Evolutionary conservation across 2,113 vertebrate species (phyloP).

Genomic region (Serinus canaria): DNA sequence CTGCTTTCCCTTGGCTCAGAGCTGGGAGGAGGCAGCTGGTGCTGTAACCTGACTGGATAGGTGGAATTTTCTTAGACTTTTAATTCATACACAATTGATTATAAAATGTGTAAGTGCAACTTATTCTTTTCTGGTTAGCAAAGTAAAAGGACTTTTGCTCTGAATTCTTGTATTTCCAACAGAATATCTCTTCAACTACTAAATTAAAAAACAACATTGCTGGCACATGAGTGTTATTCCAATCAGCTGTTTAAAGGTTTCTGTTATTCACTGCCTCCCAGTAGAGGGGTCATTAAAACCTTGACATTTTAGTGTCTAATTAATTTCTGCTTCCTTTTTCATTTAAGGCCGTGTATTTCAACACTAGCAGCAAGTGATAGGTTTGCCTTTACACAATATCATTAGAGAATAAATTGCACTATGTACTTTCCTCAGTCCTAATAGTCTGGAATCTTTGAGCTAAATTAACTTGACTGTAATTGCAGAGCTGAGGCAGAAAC

Average conservation of each 20-base stretch:
- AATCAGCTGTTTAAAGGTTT: constrained; percentile 4
- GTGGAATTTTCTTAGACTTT: neutral
- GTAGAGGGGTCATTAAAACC: constrained; percentile 3
- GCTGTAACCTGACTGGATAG: neutral
- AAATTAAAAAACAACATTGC: neutral
- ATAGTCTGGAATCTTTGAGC: neutral
- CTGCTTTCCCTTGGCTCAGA: neutral
- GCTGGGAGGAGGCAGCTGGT: neutral
- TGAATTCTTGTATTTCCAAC: neutral
- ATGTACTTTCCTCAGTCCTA: neutral
- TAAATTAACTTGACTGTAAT: constrained; percentile 16
- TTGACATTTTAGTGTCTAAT: constrained; percentile 7
- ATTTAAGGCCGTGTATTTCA: neutral
- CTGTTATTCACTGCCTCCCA: neutral
- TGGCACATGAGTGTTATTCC: neutral
- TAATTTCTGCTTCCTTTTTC: constrained; percentile 1
- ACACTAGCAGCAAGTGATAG: neutral
- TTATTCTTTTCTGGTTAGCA: neutral
- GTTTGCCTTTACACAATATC: neutral
- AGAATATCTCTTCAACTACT: neutral
- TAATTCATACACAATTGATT: neutral
- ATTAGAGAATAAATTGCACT: constrained; percentile 32
- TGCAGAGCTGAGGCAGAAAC: neutral
- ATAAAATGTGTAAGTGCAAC: neutral
- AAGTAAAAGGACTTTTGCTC: neutral